A percentile compares a stretch with the other conserved stretches of the same genome.
phyloP scores from a whole-genome alignment of 2,888 invertebrate species.

The Timandra comae region DNA sequence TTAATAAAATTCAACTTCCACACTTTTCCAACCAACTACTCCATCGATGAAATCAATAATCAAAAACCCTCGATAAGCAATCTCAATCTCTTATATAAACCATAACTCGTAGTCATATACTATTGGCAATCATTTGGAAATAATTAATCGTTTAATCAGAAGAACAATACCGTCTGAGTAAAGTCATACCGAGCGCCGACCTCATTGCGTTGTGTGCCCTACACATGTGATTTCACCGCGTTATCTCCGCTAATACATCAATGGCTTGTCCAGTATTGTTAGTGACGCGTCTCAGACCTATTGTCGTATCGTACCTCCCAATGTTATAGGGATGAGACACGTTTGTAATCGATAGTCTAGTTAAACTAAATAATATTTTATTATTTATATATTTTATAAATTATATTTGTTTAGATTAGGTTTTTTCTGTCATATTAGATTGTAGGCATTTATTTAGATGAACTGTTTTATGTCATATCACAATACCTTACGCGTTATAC shows the following conservation, averaged over 20 bases:
- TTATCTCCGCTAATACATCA: slow-evolving; percentile 72
- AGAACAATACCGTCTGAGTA: slow-evolving; percentile 46
- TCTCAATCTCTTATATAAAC: too few species aligned
- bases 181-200: slow-evolving; percentile 22
- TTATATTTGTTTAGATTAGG: too few species aligned
- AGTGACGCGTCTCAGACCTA: slow-evolving; percentile 52
- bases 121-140: slow-evolving; percentile 21
- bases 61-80: not conserved
- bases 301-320: slow-evolving; percentile 39
- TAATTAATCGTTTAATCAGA: slow-evolving; percentile 43
- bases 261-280: slow-evolving; percentile 70
- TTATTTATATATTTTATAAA: too few species aligned
- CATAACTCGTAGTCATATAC: too few species aligned
- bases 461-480: too few species aligned
- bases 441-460: too few species aligned
- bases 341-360: too few species aligned
- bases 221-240: slow-evolving; percentile 69
- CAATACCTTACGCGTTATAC: too few species aligned
- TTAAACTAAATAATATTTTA: too few species aligned
- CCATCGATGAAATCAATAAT: slow-evolving; percentile 6
- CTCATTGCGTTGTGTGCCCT: slow-evolving; percentile 32
- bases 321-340: slow-evolving; percentile 12
- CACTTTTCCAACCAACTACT: slow-evolving; percentile 6
- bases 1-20: too few species aligned
- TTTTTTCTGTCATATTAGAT: too few species aligned